Percentiles rank a stretch among this genome's conserved stretches.
Evolutionary conservation across 2,113 vertebrate genomes (phyloP).

Genomic region (Notiomystis cincta): DNA sequence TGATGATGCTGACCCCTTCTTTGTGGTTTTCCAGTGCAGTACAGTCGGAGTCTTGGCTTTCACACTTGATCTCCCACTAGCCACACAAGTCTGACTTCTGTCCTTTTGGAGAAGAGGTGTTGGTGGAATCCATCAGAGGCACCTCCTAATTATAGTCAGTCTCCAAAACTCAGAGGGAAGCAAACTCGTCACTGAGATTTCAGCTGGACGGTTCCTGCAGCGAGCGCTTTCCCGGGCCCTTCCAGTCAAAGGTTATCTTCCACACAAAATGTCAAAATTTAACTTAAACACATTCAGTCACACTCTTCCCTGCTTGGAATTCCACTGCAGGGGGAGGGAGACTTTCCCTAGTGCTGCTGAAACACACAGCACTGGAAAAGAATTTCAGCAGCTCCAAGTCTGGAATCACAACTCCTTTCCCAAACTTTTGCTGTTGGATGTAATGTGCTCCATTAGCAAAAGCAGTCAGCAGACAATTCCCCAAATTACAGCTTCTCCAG

Average conservation of each 20-base stretch:
- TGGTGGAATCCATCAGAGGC: conserved; percentile 53
- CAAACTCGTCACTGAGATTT: not conserved
- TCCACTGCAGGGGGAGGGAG: not conserved
- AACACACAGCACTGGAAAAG: not conserved
- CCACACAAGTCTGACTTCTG: not conserved
- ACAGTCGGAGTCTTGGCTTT: not conserved
- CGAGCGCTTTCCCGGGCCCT: not conserved
- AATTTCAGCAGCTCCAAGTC: not conserved
- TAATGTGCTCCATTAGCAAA: not conserved
- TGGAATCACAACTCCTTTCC: not conserved
- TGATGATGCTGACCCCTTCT: not conserved
- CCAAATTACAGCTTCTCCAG: not conserved
- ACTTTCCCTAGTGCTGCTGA: not conserved
- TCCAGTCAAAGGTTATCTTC: conserved; percentile 48
- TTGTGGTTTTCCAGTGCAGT: not conserved
- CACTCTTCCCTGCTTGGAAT: not conserved
- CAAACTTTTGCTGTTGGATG: not conserved
- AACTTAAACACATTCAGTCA: not conserved
- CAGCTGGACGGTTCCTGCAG: not conserved
- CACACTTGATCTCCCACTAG: not conserved
- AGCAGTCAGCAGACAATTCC: not conserved
- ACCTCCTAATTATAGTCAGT: conserved; percentile 42
- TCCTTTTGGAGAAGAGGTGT: conserved; percentile 13
- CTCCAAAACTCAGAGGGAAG: conserved; percentile 19
- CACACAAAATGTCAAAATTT: not conserved